Percentiles rank a stretch among this genome's conserved stretches.
Evolutionary conservation across 2,113 vertebrate species (phyloP).

Genomic region (Spea multiplicata): DNA sequence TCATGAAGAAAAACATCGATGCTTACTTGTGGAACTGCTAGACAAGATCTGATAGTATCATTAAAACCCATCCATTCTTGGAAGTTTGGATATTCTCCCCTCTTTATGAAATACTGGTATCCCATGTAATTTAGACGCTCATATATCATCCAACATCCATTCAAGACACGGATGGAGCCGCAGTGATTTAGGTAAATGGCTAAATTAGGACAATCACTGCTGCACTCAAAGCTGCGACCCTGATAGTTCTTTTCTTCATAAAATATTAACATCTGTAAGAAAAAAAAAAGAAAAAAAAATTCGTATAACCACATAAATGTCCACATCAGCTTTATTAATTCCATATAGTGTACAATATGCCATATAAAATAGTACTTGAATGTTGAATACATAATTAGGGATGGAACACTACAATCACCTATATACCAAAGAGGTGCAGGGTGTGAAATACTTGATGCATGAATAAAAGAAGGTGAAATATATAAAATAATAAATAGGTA

Average conservation of each 20-base stretch:
- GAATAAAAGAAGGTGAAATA: too few species aligned
- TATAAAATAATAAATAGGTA: too few species aligned
- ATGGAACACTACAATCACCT: too few species aligned
- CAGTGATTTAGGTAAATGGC: constrained; percentile 36
- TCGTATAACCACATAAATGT: too few species aligned
- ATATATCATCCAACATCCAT: constrained; percentile 60
- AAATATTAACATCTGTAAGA: constrained; percentile 37
- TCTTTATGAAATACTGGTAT: constrained; percentile 42
- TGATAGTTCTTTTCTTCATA: constrained; percentile 47
- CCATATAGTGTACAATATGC: too few species aligned
- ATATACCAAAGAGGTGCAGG: too few species aligned
- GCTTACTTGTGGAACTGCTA: constrained; percentile 32
- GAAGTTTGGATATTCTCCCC: constrained; percentile 46
- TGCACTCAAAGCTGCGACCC: constrained; percentile 46
- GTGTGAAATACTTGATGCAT: too few species aligned
- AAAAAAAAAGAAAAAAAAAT: not conserved
- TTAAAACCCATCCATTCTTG: constrained; percentile 48
- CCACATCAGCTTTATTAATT: too few species aligned
- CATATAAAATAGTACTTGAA: too few species aligned
- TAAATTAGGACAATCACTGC: constrained; percentile 34
- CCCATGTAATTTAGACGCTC: constrained; percentile 57
- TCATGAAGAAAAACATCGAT: not conserved
- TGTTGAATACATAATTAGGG: too few species aligned
- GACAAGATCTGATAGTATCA: constrained; percentile 40
- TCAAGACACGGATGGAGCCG: constrained; percentile 43